A percentile compares a stretch with the other conserved stretches of the same genome.
phyloP scores from a whole-genome alignment of 1,140 invertebrate genomes.

The Colletes latitarsis region DNA sequence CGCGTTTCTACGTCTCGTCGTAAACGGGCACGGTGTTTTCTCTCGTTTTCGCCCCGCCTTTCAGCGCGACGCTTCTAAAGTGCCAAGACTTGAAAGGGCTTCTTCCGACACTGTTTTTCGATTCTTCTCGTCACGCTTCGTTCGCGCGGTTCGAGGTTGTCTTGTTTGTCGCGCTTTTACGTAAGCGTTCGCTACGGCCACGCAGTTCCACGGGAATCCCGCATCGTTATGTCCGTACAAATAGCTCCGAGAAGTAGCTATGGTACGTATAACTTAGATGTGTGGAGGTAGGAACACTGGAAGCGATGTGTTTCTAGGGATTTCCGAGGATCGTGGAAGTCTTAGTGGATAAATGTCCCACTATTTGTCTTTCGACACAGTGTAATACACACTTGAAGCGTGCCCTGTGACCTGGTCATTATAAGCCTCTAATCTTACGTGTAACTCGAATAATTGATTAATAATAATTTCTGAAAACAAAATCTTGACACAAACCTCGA shows the following conservation, averaged over 20 bases:
- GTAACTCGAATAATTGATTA: no score
- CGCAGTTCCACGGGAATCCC: neutral
- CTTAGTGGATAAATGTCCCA: no score
- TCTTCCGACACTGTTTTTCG: slow-evolving; percentile 25
- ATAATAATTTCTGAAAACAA: no score
- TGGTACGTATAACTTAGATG: no score
- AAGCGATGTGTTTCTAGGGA: no score
- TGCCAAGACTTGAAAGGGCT: neutral
- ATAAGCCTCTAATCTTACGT: no score
- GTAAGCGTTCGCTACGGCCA: neutral
- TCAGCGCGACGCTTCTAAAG: slow-evolving; percentile 13
- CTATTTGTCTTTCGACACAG: no score
- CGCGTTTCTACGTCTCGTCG: slow-evolving; percentile 4
- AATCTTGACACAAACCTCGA: no score
- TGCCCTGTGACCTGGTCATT: no score
- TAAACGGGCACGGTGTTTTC: slow-evolving; percentile 12
- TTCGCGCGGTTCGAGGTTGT: neutral
- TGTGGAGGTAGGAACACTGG: no score
- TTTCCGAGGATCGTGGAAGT: no score
- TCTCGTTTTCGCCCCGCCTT: neutral
- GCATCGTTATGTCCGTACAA: neutral
- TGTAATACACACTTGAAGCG: no score
- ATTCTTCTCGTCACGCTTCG: neutral
- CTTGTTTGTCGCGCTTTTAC: neutral
- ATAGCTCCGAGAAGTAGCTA: neutral